Evolutionary conservation across 2,113 vertebrate genomes (phyloP).

Genomic region (Lepisosteus osseus): DNA sequence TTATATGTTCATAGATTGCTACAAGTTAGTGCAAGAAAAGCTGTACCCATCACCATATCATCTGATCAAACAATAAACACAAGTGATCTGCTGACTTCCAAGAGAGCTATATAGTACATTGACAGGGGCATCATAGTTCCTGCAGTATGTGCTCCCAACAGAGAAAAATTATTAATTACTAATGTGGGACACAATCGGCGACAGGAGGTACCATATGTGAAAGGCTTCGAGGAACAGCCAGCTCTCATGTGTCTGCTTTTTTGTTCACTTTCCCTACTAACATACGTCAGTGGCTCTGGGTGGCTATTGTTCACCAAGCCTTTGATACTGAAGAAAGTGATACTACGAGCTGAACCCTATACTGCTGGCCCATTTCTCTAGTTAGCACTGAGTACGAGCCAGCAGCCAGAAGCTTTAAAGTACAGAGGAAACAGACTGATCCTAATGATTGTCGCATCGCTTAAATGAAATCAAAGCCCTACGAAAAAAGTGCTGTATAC

Average conservation of each 20-base stretch:
- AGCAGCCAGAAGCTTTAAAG: neutral
- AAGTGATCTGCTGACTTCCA: too few species aligned
- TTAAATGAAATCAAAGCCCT: too few species aligned
- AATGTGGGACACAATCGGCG: too few species aligned
- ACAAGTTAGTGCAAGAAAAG: too few species aligned
- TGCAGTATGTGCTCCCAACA: too few species aligned
- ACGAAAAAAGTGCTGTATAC: too few species aligned
- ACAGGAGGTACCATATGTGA: neutral
- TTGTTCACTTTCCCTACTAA: conserved; percentile 26
- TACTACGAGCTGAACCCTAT: neutral
- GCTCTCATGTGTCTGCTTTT: conserved; percentile 24
- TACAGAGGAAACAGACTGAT: conserved; percentile 4
- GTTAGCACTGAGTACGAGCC: neutral
- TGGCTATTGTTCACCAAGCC: neutral
- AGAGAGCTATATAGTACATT: too few species aligned
- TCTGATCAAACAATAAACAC: too few species aligned
- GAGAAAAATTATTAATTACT: too few species aligned
- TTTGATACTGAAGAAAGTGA: conserved; percentile 2
- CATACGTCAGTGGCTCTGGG: conserved; percentile 23
- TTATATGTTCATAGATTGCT: too few species aligned
- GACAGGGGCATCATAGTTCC: too few species aligned
- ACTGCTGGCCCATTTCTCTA: neutral
- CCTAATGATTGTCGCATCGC: neutral
- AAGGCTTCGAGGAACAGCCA: conserved; percentile 9
- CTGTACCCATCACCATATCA: too few species aligned